Evolutionary conservation across 1,140 invertebrate genomes (phyloP).

Genomic region (Pinna nobilis): DNA sequence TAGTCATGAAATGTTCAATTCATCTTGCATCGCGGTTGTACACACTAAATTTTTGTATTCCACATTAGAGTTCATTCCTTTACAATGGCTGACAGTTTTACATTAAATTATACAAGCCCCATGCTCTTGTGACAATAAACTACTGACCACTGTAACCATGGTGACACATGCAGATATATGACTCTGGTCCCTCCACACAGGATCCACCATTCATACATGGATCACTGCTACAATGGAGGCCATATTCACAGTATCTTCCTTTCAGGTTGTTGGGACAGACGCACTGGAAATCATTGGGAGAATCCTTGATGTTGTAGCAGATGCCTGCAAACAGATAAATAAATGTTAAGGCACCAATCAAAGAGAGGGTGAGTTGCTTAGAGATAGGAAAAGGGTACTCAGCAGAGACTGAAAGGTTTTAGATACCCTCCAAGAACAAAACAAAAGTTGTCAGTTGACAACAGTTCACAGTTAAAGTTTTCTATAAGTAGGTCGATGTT

Average conservation of each 20-base stretch:
- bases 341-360: not conserved
- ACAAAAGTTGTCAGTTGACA: no score
- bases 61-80: no score
- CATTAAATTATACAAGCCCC: no score
- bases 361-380: not conserved
- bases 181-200: constrained; percentile 83
- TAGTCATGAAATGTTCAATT: not conserved
- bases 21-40: no score
- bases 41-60: no score
- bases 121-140: no score
- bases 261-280: constrained; percentile 82
- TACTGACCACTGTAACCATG: constrained; percentile 59
- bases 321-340: constrained; percentile 46
- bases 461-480: no score
- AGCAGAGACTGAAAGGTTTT: no score
- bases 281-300: constrained; percentile 76
- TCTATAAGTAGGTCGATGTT: no score
- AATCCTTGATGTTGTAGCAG: constrained; percentile 58
- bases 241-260: constrained; percentile 89
- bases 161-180: constrained; percentile 62
- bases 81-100: no score
- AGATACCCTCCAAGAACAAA: no score
- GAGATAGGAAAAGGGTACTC: not conserved
- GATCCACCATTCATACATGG: constrained; percentile 87
- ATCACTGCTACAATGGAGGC: constrained; percentile 85